A percentile compares a stretch with the other conserved stretches of the same genome.
Evolutionary conservation across 2,113 vertebrate genomes (phyloP).

Genomic region (Pseudopodoces humilis): DNA sequence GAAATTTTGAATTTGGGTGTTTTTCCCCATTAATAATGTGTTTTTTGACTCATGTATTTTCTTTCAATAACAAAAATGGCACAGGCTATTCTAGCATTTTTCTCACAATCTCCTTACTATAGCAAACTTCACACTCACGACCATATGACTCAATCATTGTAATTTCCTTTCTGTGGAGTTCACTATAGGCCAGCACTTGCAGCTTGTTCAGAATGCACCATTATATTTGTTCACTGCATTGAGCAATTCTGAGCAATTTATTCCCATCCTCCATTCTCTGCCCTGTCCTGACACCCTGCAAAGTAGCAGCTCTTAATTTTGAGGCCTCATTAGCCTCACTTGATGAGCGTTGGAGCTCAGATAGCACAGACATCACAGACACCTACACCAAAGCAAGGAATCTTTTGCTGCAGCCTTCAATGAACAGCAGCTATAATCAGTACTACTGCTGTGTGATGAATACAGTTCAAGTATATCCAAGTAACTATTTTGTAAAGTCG

Average conservation of each 20-base stretch:
- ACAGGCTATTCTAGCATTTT: background rate
- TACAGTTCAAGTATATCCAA: background rate
- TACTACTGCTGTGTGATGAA: background rate
- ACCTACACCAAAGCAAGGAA: background rate
- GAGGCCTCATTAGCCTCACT: background rate
- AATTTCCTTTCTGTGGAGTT: slow-evolving; percentile 25
- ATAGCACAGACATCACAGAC: background rate
- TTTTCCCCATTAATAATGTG: background rate
- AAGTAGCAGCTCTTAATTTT: slow-evolving; percentile 11
- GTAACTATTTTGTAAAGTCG: background rate
- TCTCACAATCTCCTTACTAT: background rate
- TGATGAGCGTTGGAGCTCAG: background rate
- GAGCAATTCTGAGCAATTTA: slow-evolving; percentile 14
- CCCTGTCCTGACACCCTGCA: background rate
- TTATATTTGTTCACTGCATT: slow-evolving; percentile 8
- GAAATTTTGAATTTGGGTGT: background rate
- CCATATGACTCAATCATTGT: background rate
- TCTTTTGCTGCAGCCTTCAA: background rate
- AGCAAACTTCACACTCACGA: slow-evolving; percentile 1
- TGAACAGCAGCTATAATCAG: background rate
- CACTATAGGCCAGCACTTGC: background rate
- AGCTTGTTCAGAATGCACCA: background rate
- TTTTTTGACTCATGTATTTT: background rate
- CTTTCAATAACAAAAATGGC: background rate
- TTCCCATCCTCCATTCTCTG: background rate